phyloP scores from a whole-genome alignment of 2,888 invertebrate genomes.

The Cephonodes hylas region DNA sequence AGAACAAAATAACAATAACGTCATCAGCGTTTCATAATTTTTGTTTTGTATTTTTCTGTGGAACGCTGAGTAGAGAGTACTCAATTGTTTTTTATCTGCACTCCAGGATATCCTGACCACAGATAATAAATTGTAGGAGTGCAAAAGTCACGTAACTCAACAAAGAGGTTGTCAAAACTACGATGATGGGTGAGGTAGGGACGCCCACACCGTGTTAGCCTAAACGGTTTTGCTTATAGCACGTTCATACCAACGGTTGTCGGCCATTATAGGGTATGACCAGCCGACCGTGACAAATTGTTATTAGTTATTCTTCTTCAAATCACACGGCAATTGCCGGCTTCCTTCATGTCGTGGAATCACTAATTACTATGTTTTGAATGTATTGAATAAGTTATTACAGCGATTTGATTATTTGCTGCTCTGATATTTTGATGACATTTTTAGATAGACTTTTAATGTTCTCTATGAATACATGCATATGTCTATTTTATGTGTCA shows the following conservation, averaged over 20 bases:
- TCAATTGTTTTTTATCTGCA: neutral
- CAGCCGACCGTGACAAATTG: neutral
- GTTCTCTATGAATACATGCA: no score
- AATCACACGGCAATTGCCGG: neutral
- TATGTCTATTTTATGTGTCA: no score
- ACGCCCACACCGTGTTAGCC: conserved; percentile 1
- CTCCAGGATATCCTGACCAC: neutral
- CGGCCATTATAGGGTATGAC: neutral
- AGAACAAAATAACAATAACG: no score
- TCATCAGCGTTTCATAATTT: no score
- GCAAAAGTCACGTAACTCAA: neutral
- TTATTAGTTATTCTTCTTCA: neutral
- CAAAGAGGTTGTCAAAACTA: neutral
- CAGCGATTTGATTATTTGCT: neutral
- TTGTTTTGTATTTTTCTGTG: no score
- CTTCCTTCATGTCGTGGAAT: neutral
- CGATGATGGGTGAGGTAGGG: neutral
- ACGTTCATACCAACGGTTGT: neutral
- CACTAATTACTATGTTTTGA: no score
- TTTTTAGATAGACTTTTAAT: no score
- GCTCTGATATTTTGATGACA: neutral
- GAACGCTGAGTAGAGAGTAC: neutral
- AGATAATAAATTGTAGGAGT: neutral
- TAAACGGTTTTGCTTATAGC: neutral
- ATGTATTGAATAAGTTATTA: no score